Base-by-base conservation (phyloP, 2,888 invertebrate genomes). In the Ochropacha duplaris region DNA sequence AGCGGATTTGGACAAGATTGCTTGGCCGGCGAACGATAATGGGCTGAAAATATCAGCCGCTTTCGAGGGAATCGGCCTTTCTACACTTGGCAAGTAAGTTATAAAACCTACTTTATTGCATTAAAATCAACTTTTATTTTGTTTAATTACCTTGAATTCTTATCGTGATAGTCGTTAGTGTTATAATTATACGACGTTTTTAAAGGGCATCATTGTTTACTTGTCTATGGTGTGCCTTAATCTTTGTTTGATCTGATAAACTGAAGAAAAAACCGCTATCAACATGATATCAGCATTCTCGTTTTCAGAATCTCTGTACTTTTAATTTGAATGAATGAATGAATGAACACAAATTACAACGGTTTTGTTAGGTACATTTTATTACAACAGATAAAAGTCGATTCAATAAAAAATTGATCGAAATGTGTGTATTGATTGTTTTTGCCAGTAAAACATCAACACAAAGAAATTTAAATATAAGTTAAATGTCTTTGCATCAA, bases 31-130 rank as follows among this genome's bases (percentile, higher is more conserved):
- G 49, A 91, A 92, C 58, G 81, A 85, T 0, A 90, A 91, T 56
- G 87, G 86, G n/a, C 70, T 91, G 77, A 89, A 87, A 75, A 87
- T 93, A 59, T 78, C 87, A 0, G 92, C 90, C 2, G 76, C 88
- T 0, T 92, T 93, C 51, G 88, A 90, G 66, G 90, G 88, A 28
- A 66, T 93, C 56, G 87, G 86, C 22, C 69, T 92, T 49, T 80
- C 86, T 22, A 90, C 90, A 4, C 73, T 93, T 61, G 88, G 87
- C 79, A 92, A 90, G 93, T 93, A 79, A 84, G 91, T 88, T 28
- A 16, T 24, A 34, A 49, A 50, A 22, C 22, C 22, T 50, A 22
- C 16, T 50, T 31, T 51, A 52, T 19, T 31, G 12, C 31, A 28
- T 58, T 55, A 36, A 54, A 50, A 58, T 60, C 55, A 57, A 49